Base-by-base conservation (phyloP, 2,888 invertebrate genomes). In the Hydrotaea diabolus region DNA sequence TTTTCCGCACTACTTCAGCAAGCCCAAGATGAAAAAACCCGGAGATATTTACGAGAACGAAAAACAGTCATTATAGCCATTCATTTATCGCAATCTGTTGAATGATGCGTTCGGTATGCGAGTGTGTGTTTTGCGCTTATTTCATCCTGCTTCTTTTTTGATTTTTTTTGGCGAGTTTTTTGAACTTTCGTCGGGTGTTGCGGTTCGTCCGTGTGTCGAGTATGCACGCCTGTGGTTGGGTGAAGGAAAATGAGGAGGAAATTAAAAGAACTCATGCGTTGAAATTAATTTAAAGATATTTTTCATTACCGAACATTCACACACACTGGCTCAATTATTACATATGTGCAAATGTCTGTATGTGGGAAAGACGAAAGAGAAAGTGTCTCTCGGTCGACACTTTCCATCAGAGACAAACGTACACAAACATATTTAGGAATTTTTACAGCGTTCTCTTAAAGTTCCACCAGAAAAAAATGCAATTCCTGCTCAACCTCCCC, bases 281-380 rank as follows among this genome's bases (percentile, higher is more conserved):
- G 83, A 87, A 86, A 86, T 87, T 85, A 87, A 87, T 87, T 87
- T 87, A 80, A 86, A 86, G 82, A 84, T 79, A 79, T 85, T 84
- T 84, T 84, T 84, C 72, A 81, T 78, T 78, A 76, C n/a, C 46
- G 46, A 17, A 36, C 64, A 75, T 7, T 23, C 46, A 49, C 23
- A 43, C 26, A 49, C 21, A 49, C 62, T 2, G n/a, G n/a, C 49
- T 31, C 31, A 62, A n/a, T 39, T n/a, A 21, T 21, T 57, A 19
- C 26, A 26, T 59, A 39, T 11, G 17, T 31, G 31, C 13, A 31
- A 26, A 7, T 31, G 17, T 62, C 0, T n/a, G 17, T n/a, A n/a
- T 62, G 31, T 36, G 39, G 39, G 36, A 1, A 17, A 49, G 21
- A 73, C 39, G 73, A 74, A 64, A 71, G 79, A 77, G 80, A 78